Percentiles rank a stretch among this genome's conserved stretches.
Conservation (phyloP, 53 echinoderm and acorn worm genomes). For the Paelopatides confundens region DNA sequence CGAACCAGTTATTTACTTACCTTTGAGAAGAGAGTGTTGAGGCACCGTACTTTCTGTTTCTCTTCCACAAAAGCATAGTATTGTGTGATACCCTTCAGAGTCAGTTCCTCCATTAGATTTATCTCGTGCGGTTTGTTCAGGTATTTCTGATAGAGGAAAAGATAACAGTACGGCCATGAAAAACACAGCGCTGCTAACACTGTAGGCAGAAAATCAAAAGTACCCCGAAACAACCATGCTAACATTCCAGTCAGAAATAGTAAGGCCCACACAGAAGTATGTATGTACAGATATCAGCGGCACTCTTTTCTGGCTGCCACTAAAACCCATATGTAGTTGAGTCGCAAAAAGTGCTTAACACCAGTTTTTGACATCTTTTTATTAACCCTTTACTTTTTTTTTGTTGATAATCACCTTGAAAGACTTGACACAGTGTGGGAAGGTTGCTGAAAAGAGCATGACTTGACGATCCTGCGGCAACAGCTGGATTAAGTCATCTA, state of each 20-base stretch:
- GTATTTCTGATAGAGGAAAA: constrained; percentile 66
- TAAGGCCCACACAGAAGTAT: too few species aligned
- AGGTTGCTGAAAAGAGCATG: constrained; percentile 98
- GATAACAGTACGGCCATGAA: too few species aligned
- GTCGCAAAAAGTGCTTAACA: too few species aligned
- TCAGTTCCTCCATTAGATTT: constrained; percentile 98
- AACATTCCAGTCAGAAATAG: too few species aligned
- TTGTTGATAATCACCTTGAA: constrained; percentile 74
- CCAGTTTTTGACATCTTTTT: too few species aligned
- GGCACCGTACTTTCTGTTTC: constrained; percentile 95
- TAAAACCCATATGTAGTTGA: too few species aligned
- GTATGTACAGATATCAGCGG: too few species aligned
- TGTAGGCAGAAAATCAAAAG: too few species aligned
- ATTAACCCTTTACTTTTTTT: not conserved
- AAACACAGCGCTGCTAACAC: too few species aligned
- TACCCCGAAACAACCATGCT: too few species aligned
- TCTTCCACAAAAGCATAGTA: constrained; percentile 99
- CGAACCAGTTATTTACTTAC: constrained; percentile 73
- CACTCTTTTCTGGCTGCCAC: too few species aligned
- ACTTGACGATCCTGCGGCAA: constrained; percentile 96
- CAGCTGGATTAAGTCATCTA: constrained; percentile 92
- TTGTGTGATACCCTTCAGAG: constrained; percentile 98
- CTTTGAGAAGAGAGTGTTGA: constrained; percentile 99
- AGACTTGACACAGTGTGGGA: constrained; percentile 85
- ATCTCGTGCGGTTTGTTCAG: constrained; percentile 95